Evolutionary conservation across 1,140 invertebrate species (phyloP).

Genomic region (Varroa destructor): DNA sequence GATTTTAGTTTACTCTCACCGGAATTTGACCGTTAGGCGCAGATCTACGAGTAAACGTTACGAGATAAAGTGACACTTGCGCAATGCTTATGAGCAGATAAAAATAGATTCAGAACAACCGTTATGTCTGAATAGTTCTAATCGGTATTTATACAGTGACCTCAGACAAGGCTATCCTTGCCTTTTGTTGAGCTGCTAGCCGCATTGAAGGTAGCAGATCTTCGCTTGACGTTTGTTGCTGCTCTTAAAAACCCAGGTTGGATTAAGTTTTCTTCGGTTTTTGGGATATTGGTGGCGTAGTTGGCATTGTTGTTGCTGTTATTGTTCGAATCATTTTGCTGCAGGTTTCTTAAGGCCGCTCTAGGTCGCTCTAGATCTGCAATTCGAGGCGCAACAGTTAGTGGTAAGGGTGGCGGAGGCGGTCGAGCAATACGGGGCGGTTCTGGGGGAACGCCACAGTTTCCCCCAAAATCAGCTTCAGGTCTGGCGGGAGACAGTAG

Average conservation of each 20-base stretch:
- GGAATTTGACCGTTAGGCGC: no score
- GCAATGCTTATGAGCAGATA: no score
- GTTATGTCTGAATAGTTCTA: no score
- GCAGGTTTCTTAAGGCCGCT: background rate
- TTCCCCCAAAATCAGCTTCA: no score
- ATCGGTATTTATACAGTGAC: no score
- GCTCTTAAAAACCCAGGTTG: background rate
- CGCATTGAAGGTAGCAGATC: slow-evolving; percentile 6
- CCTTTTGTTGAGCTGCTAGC: background rate
- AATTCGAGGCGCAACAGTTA: background rate
- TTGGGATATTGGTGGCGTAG: background rate
- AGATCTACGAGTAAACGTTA: no score
- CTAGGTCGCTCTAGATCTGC: background rate
- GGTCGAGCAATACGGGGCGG: slow-evolving; percentile 1
- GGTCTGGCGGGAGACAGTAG: no score
- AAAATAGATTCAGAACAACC: no score
- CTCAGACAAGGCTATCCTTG: slow-evolving; percentile 14
- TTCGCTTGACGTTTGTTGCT: background rate
- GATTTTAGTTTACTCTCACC: no score
- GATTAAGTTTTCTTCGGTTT: background rate
- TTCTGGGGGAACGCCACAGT: background rate
- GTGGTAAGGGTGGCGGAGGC: slow-evolving; percentile 4
- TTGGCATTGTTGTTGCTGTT: background rate
- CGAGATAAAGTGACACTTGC: no score
- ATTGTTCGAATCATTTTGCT: background rate